Evolutionary conservation across 2,888 invertebrate species (phyloP), one percentile per base, ranked within the genome.

Genomic region (Amblyjoppa proteus): DNA sequence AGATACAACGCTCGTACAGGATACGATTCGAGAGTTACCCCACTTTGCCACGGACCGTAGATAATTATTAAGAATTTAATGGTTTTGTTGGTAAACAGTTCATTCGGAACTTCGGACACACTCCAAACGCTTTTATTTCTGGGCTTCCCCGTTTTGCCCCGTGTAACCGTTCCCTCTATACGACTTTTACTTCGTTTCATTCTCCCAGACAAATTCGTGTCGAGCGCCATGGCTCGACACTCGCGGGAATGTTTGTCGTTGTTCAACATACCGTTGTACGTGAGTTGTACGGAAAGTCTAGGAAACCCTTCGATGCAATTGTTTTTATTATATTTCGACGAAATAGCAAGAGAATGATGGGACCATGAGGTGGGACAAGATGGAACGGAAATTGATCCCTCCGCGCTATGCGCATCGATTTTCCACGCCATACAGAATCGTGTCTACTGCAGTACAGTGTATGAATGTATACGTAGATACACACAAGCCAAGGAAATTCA

Each of bases 181-280:
- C 13, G 45, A 13, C 13, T 45, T 0, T 45, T 45, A 45, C 13
- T 11, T 13, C 45, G 45, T 45, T 45, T 45, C 45, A 2, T 45
- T 45, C 45, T 45, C 3, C 9, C 38, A 9, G 38, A 5, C 9
- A 38, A 38, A 38, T 9, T 38, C 7, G 7, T 9, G 11, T 2
- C 2, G 41, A 9, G 41, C 51, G 16, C 51, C n/a, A 53, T 53
- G 4, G 16, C n/a, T 16, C 16, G 51, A 11, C 16, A 6, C n/a
- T 53, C 4, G 13, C 53, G 53, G 53, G 3, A 20, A 53, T 20
- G 53, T 73, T 58, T 68, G 49, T 45, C 74, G 28, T 20, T 49
- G 51, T 75, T 56, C 70, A 56, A 75, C 38, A 3, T 79, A 53
- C 74, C 61, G 49, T 28, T 38, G 73, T 71, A 49, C 66, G 76